Base-by-base conservation (phyloP, 2,888 invertebrate genomes). In the Melikaiella ostensackeni region DNA sequence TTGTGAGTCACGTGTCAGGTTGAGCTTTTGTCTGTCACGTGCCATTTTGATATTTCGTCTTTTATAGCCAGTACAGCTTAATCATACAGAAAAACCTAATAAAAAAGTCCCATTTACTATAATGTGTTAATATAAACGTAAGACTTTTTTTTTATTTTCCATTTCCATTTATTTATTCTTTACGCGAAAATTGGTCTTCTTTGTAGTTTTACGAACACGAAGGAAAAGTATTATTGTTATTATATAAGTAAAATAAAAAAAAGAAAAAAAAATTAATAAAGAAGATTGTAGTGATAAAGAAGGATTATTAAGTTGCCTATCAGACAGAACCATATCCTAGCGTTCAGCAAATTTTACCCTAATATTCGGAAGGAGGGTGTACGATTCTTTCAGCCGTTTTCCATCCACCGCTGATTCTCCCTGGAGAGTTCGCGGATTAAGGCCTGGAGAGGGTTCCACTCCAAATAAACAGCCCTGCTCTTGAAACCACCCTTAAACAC, bases 401-500 rank as follows among this genome's bases (percentile, higher is more conserved):
- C 84, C 77, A 83, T 84, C 86, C 86, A 83, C 81, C 77, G 83
- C 83, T 86, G 85, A 87, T 82, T 80, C 81, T 89, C 88, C 87
- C 88, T 77, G 76, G 88, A 86, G 89, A 87, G 87, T 83, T 84
- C 84, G 83, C 76, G 86, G 90, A 90, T 90, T 90, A 90, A 83
- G 86, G 86, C 79, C 79, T 88, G 84, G 86, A 90, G 89, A 89
- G 86, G 86, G 88, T 84, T 81, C 88, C 88, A 90, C 90, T 90
- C 86, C 89, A 89, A 90, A 90, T 89, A 90, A 90, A 90, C 90
- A 90, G 84, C 88, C 87, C 88, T 84, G 83, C 86, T 84, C 81
- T 78, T 79, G 76, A 79, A 75, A 81, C 85, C 84, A 85, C 84
- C 86, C 81, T 80, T 75, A 50, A 75, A 77, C 73, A 74, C 57